Evolutionary conservation across 2,113 vertebrate genomes (phyloP).

Genomic region (Pseudopodoces humilis): DNA sequence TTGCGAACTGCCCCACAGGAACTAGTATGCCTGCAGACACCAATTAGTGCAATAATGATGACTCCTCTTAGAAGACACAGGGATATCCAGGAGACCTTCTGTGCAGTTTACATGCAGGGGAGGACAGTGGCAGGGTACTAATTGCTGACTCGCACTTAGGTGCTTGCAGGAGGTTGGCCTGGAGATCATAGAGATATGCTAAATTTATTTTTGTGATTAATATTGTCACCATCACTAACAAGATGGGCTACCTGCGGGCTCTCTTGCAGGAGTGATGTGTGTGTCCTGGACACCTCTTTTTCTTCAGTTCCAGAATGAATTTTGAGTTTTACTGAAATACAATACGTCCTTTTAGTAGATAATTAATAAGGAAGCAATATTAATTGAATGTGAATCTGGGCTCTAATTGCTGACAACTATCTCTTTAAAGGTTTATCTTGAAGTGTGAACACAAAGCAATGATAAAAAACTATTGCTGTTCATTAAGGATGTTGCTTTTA

Average conservation of each 20-base stretch:
- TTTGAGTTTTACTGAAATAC: not conserved
- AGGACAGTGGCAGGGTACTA: not conserved
- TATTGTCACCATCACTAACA: not conserved
- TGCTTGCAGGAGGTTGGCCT: not conserved
- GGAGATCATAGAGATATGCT: not conserved
- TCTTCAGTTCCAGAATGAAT: not conserved
- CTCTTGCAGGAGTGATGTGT: not conserved
- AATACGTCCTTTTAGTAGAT: not conserved
- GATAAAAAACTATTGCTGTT: not conserved
- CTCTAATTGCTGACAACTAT: not conserved
- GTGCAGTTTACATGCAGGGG: not conserved
- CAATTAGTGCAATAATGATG: not conserved
- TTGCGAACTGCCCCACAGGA: not conserved
- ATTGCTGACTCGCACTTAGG: not conserved
- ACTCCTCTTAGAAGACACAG: not conserved
- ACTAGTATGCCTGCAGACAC: not conserved
- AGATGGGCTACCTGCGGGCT: not conserved
- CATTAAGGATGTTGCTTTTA: not conserved
- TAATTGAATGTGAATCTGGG: not conserved
- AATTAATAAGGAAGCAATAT: not conserved
- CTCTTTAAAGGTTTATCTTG: not conserved
- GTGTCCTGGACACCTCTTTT: not conserved
- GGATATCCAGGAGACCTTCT: not conserved
- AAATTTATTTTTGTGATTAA: not conserved
- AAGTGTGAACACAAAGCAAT: not conserved